Base-by-base conservation (phyloP, 2,888 invertebrate genomes). In the Auanema freiburgensis region DNA sequence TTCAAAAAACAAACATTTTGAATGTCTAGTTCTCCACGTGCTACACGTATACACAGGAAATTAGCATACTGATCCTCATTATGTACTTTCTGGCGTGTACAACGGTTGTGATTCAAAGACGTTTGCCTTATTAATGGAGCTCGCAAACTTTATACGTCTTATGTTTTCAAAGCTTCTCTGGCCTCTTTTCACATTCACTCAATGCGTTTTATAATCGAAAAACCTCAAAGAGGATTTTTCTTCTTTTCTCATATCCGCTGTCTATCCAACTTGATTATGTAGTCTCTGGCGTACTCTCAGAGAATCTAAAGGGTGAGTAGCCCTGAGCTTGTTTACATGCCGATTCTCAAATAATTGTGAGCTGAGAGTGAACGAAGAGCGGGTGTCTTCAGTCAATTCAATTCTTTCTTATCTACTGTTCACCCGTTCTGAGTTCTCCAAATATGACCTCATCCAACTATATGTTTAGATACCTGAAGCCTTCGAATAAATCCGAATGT, bases 281-380 rank as follows among this genome's bases (percentile, higher is more conserved):
- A 33, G 33, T 33, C 33, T 33, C 33, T 33, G 33, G 33, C 33
- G 33, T 33, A 33, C 33, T 33, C 33, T 33, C 33, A 33, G 33
- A 33, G 33, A 33, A 33, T 33, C 33, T 33, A 33, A 33, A 33
- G 33, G 33, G 33, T 33, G 33, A 33, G 33, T 33, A 33, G 33
- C 33, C 33, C 33, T 33, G 33, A 33, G 10, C 56, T 18, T 57
- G 57, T 57, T 57, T 46, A 57, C 57, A 57, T 57, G 57, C 57
- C 57, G 57, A 49, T 49, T 57, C 57, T 57, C 57, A 57, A 57
- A 57, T 57, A 57, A 57, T 57, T 57, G 49, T 43, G 57, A 24
- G 23, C n/a, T 25, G 33, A 46, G 57, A 46, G 33, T 14, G 57
- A 23, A 57, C 49, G 46, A 50, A 57, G 50, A 33, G 33, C 33